Evolutionary conservation across 1,140 invertebrate genomes (phyloP).

Genomic region (Zaprionus vittiger): DNA sequence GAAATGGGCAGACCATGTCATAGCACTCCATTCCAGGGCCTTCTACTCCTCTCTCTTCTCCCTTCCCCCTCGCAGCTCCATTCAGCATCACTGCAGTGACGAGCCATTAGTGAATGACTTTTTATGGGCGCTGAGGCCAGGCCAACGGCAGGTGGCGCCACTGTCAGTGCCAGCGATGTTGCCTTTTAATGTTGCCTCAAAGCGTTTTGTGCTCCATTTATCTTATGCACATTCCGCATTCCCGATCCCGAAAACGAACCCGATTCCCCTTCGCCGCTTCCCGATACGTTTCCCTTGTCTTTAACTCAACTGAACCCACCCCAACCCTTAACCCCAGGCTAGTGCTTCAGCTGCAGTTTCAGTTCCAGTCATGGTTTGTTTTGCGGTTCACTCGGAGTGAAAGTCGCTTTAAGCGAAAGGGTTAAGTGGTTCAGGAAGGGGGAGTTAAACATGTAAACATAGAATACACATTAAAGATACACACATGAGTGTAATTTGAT

Average conservation of each 20-base stretch:
- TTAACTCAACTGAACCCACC: neutral
- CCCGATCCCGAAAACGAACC: conserved; percentile 9
- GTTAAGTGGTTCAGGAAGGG: no score
- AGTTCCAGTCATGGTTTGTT: neutral
- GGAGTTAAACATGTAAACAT: no score
- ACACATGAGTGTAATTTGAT: no score
- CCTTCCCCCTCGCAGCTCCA: neutral
- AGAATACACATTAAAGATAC: no score
- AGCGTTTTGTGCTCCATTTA: conserved; percentile 70
- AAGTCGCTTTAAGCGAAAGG: neutral
- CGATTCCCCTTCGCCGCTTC: neutral
- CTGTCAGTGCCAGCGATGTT: conserved; percentile 37
- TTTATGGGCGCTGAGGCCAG: conserved; percentile 42
- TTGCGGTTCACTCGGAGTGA: neutral
- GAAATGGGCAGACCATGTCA: conserved; percentile 47
- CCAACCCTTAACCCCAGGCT: no score
- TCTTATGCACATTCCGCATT: conserved; percentile 47
- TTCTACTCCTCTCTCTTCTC: neutral
- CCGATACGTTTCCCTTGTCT: no score
- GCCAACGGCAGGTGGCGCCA: conserved; percentile 51
- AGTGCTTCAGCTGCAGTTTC: neutral
- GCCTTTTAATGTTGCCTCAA: conserved; percentile 69
- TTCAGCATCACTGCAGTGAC: conserved; percentile 47
- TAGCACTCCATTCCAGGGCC: conserved; percentile 24
- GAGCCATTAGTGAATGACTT: conserved; percentile 80